Conservation (phyloP, 2,113 vertebrate species). For the Chaetura pelagica region DNA sequence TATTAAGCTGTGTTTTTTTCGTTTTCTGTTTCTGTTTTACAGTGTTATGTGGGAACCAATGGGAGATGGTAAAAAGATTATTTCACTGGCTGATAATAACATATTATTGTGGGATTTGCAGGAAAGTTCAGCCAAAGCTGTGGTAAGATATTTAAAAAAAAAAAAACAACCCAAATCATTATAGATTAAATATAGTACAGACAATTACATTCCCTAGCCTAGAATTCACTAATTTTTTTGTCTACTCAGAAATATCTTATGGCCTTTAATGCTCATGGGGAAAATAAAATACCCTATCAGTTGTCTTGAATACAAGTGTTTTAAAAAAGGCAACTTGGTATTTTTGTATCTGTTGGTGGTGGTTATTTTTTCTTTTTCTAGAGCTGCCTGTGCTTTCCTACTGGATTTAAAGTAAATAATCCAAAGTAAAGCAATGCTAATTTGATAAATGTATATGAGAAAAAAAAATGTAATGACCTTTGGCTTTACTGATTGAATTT, state of each 20-base stretch:
- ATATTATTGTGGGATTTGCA: slow-evolving; percentile 95
- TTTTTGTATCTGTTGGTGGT: background rate
- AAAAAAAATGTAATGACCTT: background rate
- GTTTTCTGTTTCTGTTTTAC: slow-evolving; percentile 29
- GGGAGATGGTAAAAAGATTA: slow-evolving; percentile 91
- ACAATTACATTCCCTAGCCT: background rate
- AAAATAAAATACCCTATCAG: background rate
- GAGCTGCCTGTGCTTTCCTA: background rate
- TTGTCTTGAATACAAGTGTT: background rate
- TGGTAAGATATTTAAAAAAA: slow-evolving; percentile 78
- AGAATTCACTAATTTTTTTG: background rate
- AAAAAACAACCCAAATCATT: too few relatives aligned
- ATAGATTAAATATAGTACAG: background rate
- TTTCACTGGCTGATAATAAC: slow-evolving; percentile 94
- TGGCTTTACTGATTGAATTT: background rate
- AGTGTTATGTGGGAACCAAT: slow-evolving; percentile 96
- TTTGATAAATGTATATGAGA: background rate
- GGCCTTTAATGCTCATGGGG: background rate
- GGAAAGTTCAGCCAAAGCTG: slow-evolving; percentile 88
- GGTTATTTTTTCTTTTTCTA: background rate
- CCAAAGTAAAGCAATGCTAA: background rate
- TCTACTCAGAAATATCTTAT: background rate
- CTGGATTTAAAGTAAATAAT: background rate
- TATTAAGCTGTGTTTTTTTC: background rate
- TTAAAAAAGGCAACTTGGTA: background rate